phyloP scores from a whole-genome alignment of 2,113 vertebrate species.

The Phoenicopterus ruber region DNA sequence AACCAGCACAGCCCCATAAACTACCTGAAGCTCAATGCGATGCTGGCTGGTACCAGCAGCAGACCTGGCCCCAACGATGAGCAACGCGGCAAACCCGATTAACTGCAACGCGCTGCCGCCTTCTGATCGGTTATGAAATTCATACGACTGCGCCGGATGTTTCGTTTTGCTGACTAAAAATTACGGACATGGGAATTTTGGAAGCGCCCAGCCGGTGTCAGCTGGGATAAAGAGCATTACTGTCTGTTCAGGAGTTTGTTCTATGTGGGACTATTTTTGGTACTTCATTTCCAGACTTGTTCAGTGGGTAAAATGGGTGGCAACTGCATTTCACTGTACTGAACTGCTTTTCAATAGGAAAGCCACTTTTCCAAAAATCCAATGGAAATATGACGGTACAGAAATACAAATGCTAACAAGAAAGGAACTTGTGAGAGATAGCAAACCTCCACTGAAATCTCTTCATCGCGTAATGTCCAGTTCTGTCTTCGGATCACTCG shows the following conservation, averaged over 20 bases:
- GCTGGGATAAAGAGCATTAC: no score
- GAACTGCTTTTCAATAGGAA: background rate
- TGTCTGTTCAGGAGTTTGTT: background rate
- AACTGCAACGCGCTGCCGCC: background rate
- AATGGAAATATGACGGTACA: background rate
- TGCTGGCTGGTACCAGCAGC: background rate
- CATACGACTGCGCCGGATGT: accelerated
- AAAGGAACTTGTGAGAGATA: background rate
- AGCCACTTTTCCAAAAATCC: background rate
- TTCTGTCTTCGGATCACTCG: background rate
- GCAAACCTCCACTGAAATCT: background rate
- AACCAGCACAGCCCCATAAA: background rate
- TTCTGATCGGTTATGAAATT: background rate
- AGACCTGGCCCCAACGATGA: background rate
- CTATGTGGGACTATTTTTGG: background rate
- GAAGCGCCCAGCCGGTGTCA: background rate
- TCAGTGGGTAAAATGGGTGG: background rate
- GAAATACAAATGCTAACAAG: background rate
- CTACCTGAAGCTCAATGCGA: background rate
- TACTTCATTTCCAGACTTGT: background rate
- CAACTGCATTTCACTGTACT: no score
- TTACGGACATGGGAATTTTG: background rate
- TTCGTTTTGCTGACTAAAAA: background rate
- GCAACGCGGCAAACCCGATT: background rate
- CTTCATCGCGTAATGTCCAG: background rate